Base-by-base conservation (phyloP, 2,113 vertebrate species). In the Loxodonta africana region DNA sequence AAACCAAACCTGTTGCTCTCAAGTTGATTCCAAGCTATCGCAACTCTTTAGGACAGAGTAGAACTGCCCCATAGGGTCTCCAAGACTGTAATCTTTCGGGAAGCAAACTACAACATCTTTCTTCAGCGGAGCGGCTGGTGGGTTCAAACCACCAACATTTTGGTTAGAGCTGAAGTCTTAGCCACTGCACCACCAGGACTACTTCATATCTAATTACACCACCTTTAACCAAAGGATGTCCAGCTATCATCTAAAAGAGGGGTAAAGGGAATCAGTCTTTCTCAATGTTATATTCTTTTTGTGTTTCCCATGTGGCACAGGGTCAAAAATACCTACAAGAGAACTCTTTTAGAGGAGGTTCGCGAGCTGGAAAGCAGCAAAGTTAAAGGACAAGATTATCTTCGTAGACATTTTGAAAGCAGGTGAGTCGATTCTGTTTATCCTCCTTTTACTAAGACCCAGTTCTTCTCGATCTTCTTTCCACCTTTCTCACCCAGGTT, bases 311-410 rank as follows among this genome's bases (percentile, higher is more conserved):
- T 9, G 1, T 74, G 25, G 1, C 37, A 65, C 81, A 96, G 95
- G 85, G 17, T 90, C 53, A 78, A 2, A 87, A 96, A 97, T 46
- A 93, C 90, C 83, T 41, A 12, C 53, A 77, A 44, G 1, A 73
- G 6, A 80, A 33, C 69, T 41, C 53, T 83, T 8, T 71, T 95
- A 28, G 76, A 93, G 12, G 71, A 95, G 5, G 20, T 95, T 74
- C 86, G 30, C 20, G 62, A 91, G 53, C 85, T 80, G 87, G 95
- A 95, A 93, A 87, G 51, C 4, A 33, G 25, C 2, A n/a, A 76
- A 80, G 14, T 57, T 41, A 28, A 33, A 51, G n/a, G 2, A 60
- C 5, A 41, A 46, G 28, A 91, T 30, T 53, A 17, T 37, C 4
- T 33, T 63, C 14, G n/a, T 48, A 4, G 2, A 8, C 3, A n/a